phyloP scores from a whole-genome alignment of 2,888 invertebrate species.

The Agrochola macilenta region DNA sequence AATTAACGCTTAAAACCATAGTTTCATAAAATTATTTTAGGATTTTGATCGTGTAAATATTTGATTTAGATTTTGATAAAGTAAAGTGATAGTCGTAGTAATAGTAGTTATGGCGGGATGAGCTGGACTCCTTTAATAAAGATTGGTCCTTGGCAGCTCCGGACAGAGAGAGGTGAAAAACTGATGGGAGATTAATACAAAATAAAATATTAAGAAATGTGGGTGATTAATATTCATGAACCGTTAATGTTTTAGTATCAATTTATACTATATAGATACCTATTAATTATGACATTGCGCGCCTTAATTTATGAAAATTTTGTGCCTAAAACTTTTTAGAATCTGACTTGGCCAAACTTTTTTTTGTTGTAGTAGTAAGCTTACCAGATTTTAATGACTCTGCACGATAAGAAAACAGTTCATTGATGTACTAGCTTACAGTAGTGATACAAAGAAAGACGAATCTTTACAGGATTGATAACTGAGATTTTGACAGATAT shows the following conservation, averaged over 20 bases:
- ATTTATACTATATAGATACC: not conserved
- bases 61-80: too few relatives aligned
- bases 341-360: too few relatives aligned
- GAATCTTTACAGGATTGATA: not conserved
- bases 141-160: too few relatives aligned
- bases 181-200: too few relatives aligned
- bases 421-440: not conserved
- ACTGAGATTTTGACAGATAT: not conserved
- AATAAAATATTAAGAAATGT: too few relatives aligned
- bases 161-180: too few relatives aligned
- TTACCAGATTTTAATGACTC: too few relatives aligned
- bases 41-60: not conserved
- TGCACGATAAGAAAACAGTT: not conserved
- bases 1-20: not conserved
- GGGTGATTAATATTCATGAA: not conserved
- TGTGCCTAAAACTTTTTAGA: not conserved
- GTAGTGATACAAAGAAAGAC: not conserved
- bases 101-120: too few relatives aligned
- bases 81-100: not conserved
- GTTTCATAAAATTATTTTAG: not conserved
- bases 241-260: not conserved
- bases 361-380: too few relatives aligned
- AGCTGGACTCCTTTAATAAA: too few relatives aligned
- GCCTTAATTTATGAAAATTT: not conserved
- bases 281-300: not conserved